Evolutionary conservation across 2,113 vertebrate species (phyloP).

Genomic region (Pelobates fuscus): DNA sequence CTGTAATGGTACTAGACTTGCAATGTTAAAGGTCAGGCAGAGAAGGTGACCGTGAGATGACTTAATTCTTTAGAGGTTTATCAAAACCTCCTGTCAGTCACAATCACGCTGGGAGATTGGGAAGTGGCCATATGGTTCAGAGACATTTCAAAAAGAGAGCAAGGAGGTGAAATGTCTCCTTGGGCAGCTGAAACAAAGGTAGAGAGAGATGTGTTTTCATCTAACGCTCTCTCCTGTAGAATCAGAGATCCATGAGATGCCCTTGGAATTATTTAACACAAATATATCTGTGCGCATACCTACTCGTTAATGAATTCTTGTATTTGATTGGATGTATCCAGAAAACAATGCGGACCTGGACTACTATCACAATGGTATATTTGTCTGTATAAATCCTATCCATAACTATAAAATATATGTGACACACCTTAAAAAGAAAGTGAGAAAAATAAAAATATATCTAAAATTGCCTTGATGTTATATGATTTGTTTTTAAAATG

Average conservation of each 20-base stretch:
- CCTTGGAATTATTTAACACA: conserved; percentile 58
- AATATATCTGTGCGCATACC: too few relatives aligned
- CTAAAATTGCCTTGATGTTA: too few relatives aligned
- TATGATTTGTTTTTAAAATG: too few relatives aligned
- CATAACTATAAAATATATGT: too few relatives aligned
- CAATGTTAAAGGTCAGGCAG: conserved; percentile 74
- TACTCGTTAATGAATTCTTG: too few relatives aligned
- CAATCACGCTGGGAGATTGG: conserved; percentile 89
- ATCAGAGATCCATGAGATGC: conserved; percentile 50
- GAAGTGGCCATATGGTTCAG: conserved; percentile 91
- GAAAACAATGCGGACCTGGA: too few relatives aligned
- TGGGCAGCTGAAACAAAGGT: conserved; percentile 65
- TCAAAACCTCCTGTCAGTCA: conserved; percentile 94
- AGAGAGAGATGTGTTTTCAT: conserved; percentile 52
- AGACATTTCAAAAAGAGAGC: conserved; percentile 80
- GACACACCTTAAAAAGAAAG: too few relatives aligned
- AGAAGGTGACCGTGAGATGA: conserved; percentile 75
- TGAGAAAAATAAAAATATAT: too few relatives aligned
- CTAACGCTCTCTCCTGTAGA: conserved; percentile 52
- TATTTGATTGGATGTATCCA: too few relatives aligned
- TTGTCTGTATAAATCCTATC: too few relatives aligned
- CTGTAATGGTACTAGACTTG: conserved; percentile 74
- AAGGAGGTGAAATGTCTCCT: conserved; percentile 73
- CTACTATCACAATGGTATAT: too few relatives aligned
- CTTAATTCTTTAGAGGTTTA: conserved; percentile 83